Conservation (phyloP, 2,113 vertebrate genomes). For the Narcine bancroftii region DNA sequence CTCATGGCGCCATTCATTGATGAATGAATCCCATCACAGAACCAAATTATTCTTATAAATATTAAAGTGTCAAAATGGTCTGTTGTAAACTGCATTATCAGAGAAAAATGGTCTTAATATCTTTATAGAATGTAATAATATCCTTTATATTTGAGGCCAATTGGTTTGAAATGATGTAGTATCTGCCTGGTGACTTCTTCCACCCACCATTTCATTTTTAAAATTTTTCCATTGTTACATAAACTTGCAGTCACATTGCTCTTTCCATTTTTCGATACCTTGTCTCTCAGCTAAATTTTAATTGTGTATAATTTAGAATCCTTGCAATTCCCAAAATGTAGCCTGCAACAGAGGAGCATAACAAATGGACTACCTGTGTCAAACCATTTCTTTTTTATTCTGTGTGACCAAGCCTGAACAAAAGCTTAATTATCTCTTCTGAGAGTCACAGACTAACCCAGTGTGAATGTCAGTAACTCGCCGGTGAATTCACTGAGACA, state of each 20-base stretch:
- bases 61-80: background rate
- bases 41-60: background rate
- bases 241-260: conserved; percentile 19
- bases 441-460: background rate
- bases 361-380: conserved; percentile 9
- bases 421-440: background rate
- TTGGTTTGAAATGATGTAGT: conserved; percentile 10
- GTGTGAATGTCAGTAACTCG: background rate
- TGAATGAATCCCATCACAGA: background rate
- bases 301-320: conserved; percentile 30
- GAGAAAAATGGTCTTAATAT: background rate
- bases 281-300: background rate
- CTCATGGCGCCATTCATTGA: background rate
- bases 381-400: background rate
- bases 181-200: background rate
- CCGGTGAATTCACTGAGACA: background rate
- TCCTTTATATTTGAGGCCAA: background rate
- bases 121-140: background rate
- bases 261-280: background rate
- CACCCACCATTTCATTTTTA: background rate
- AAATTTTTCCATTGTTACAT: background rate
- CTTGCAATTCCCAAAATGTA: background rate
- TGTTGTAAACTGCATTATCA: background rate
- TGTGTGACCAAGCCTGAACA: background rate
- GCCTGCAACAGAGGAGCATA: background rate